Evolutionary conservation across 1,140 invertebrate genomes (phyloP), one percentile per base, ranked within the genome.

Genomic region (Brachionus angularis): DNA sequence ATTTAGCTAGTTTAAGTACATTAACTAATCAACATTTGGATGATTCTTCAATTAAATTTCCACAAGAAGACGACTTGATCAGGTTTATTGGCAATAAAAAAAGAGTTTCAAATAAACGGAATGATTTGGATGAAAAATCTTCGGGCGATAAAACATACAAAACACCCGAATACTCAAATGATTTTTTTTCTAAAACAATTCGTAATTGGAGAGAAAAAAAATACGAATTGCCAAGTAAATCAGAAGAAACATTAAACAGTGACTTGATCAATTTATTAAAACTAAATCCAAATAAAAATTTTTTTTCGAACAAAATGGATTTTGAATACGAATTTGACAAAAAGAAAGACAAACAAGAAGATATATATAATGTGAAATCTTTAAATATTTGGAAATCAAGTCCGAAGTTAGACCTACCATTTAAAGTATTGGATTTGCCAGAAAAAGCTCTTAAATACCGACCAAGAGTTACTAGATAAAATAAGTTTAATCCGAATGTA

Each of bases 381-480:
- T 47, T 64, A 8, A 47, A 64, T 16, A 31, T n/a, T 18, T 64
- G 61, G 61, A 64, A 64, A 47, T 27, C 61, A 47, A 36, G 34
- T 2, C 36, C 61, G 18, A 47, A 44, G 8, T 31, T 64, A 18
- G 44, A 44, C 4, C 14, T 64, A 29, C 61, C 61, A 18, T 64
- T 64, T 29, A 64, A 64, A 44, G 61, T 64, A 27, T 39, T 64
- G n/a, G 61, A 64, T 31, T 25, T 64, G 18, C 39, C 61, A n/a
- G 61, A 64, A 27, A 64, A 64, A 64, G 27, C 61, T 12, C 23
- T 64, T 10, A 64, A 64, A 42, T 64, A 64, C 44, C 14, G 61
- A 44, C 61, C 61, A n/a, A 64, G 44, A 64, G 61, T 64, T 31
- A 64, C 36, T 21, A 33, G 61, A 29, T 64, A 64, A 16, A 42